Percentiles rank a stretch among this genome's conserved stretches.
Conservation (phyloP, 2,888 invertebrate genomes). For the Euzetes globulus region DNA sequence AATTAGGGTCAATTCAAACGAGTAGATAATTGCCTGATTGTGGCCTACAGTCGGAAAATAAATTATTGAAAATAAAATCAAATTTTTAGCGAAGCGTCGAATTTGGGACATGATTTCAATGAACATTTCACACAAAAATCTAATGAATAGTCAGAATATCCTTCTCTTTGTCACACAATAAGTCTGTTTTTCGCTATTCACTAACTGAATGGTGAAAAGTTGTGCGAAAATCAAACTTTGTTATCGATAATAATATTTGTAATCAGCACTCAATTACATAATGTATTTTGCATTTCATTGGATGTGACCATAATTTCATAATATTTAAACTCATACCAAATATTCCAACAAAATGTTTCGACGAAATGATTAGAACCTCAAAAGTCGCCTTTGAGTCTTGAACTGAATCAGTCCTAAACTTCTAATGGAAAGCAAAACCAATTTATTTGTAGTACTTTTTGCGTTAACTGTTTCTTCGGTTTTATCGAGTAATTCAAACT, state of each 20-base stretch:
- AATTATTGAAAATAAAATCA: slow-evolving; percentile 16
- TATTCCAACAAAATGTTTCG: not conserved
- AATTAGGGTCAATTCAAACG: slow-evolving; percentile 26
- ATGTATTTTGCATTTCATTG: not conserved
- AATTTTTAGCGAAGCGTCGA: slow-evolving; percentile 21
- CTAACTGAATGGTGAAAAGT: not conserved
- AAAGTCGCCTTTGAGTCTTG: too few relatives aligned
- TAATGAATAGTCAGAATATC: slow-evolving; percentile 11
- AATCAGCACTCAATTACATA: not conserved
- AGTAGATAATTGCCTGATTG: not conserved
- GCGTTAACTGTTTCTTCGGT: not conserved
- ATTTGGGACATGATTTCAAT: slow-evolving; percentile 29
- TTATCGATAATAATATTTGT: slow-evolving; percentile 7
- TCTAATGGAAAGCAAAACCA: not conserved
- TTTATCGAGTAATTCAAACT: slow-evolving; percentile 2
- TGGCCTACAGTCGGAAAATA: not conserved
- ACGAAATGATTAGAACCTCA: too few relatives aligned
- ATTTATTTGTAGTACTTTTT: not conserved
- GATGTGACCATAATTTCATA: not conserved
- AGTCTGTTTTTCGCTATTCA: not conserved
- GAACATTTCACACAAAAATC: not conserved
- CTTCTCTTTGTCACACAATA: slow-evolving; percentile 20
- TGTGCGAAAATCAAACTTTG: not conserved
- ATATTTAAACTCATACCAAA: not conserved
- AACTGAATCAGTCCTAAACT: too few relatives aligned